Percentiles rank a stretch among this genome's conserved stretches.
phyloP scores from a whole-genome alignment of 2,113 vertebrate genomes.

The Ammodramus savannarum region DNA sequence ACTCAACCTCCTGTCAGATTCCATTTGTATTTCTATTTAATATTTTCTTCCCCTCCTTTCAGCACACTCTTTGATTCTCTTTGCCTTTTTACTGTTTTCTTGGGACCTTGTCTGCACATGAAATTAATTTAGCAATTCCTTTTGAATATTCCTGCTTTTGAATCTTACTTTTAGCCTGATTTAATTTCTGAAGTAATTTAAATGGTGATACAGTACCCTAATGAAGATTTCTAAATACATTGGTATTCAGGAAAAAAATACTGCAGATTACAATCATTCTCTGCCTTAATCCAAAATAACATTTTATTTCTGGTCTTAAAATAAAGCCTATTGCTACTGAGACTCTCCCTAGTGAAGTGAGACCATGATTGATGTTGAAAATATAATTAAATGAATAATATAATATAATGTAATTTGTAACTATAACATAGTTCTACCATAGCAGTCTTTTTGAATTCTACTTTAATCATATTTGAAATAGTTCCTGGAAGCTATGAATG shows the following conservation, averaged over 20 bases:
- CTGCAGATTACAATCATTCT: background rate
- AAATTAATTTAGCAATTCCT: background rate
- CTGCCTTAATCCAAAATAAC: background rate
- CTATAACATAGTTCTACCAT: background rate
- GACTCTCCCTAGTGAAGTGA: background rate
- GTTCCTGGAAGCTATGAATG: background rate
- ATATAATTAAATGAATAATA: background rate
- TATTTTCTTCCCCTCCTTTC: background rate
- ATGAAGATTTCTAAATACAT: background rate
- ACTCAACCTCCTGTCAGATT: slow-evolving; percentile 7
- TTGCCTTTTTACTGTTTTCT: background rate
- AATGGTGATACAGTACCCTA: background rate
- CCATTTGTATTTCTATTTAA: background rate
- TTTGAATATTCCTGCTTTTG: background rate
- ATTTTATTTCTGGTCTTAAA: background rate
- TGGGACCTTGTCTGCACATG: background rate
- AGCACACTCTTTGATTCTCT: background rate
- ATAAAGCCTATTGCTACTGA: background rate
- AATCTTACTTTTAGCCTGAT: background rate
- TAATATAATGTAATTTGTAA: background rate
- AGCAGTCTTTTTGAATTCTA: background rate
- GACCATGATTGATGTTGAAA: background rate
- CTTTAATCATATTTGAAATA: background rate
- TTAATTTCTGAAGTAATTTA: background rate
- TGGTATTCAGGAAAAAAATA: background rate